These are phyloP conservation scores for Microchirus variegatus DNA, from an alignment of 2,797 vertebrate species.

Conservation along the genomic window DNA sequence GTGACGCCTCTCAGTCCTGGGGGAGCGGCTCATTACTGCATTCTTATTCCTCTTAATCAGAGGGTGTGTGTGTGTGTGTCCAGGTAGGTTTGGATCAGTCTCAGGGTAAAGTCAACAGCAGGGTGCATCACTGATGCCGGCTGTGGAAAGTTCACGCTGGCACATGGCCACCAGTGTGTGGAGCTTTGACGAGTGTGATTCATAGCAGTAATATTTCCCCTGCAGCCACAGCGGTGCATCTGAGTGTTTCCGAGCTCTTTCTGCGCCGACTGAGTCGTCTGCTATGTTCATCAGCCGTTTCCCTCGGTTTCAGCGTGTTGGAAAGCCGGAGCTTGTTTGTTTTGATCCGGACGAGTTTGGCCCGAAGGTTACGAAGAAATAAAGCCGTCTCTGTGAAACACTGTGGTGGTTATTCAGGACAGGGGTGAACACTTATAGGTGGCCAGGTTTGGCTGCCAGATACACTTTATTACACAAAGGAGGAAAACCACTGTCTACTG, in stretches of 20 bases:
- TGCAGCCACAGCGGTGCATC: conserved; percentile 47
- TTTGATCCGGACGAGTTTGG: conserved; percentile 42
- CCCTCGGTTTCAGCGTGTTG: conserved; percentile 28
- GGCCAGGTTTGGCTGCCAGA: conserved; percentile 30
- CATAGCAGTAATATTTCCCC: conserved; percentile 68
- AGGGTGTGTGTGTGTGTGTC: conserved; percentile 73
- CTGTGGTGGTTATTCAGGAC: conserved; percentile 23
- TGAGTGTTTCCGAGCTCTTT: conserved; percentile 31
- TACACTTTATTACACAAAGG: conserved; percentile 12
- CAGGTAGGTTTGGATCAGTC: conserved; percentile 58
- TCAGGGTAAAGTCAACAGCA: conserved; percentile 23
- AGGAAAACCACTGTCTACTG: neutral
- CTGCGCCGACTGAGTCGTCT: conserved; percentile 49
- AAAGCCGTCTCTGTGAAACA: conserved; percentile 24
- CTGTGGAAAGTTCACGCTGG: conserved; percentile 50
- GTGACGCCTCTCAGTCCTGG: conserved; percentile 50
- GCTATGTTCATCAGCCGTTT: conserved; percentile 60
- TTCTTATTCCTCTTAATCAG: conserved; percentile 60
- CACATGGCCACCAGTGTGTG: conserved; percentile 38
- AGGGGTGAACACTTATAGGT: conserved; percentile 37
- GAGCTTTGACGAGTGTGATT: conserved; percentile 63
- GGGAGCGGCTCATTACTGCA: conserved; percentile 50
- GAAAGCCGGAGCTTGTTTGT: conserved; percentile 35
- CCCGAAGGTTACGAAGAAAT: conserved; percentile 32
- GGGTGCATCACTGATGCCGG: conserved; percentile 22